Evolutionary conservation across 2,797 vertebrate species (phyloP).

Genomic region (Eupleurogrammus muticus): DNA sequence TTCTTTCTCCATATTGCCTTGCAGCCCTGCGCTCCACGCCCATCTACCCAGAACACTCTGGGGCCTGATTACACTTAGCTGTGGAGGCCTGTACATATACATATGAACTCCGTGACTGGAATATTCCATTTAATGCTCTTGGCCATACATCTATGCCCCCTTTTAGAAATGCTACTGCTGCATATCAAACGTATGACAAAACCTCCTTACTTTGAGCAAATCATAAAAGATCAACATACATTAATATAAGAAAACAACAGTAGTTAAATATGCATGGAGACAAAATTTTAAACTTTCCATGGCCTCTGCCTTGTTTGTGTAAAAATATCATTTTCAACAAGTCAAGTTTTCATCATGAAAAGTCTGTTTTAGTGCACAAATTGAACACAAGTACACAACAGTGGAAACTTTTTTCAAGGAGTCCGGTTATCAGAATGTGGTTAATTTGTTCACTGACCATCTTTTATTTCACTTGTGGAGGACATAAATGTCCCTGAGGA

Average conservation of each 20-base stretch:
- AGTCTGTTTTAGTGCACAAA: neutral
- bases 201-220: neutral
- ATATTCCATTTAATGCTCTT: conserved; percentile 15
- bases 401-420: neutral
- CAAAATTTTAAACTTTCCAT: neutral
- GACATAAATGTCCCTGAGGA: neutral
- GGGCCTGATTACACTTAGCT: conserved; percentile 53
- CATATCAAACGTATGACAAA: neutral
- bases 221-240: neutral
- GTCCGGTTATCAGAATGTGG: neutral
- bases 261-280: neutral
- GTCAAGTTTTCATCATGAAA: neutral
- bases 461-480: neutral
- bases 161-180: neutral
- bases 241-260: neutral
- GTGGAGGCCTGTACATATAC: conserved; percentile 31
- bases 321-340: neutral
- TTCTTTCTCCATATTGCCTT: conserved; percentile 55
- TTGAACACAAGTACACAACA: neutral
- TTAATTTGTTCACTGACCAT: neutral
- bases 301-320: too few species aligned
- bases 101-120: conserved; percentile 12
- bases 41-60: conserved; percentile 55
- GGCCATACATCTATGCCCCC: conserved; percentile 7
- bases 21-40: conserved; percentile 69